Conservation (phyloP, 2,888 invertebrate species). For the Hermodice carunculata region DNA sequence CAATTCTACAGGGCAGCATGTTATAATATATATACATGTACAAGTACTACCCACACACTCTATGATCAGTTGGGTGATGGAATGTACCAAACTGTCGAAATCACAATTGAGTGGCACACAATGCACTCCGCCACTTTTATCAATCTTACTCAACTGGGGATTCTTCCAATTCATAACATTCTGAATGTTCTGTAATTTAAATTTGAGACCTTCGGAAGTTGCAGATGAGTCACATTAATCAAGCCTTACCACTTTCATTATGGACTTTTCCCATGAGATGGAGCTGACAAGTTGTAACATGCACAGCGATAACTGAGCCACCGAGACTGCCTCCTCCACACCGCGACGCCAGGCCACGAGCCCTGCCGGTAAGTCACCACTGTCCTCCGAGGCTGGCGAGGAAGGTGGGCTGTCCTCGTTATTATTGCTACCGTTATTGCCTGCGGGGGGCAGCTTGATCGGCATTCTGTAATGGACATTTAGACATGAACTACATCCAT, state of each 20-base stretch:
- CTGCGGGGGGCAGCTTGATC: slow-evolving; percentile 52
- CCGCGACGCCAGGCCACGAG: slow-evolving; percentile 86
- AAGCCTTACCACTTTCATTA: slow-evolving; percentile 96
- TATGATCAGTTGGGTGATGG: too few species aligned
- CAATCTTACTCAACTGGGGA: too few species aligned
- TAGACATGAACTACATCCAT: too few species aligned
- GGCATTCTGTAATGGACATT: slow-evolving; percentile 48
- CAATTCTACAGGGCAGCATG: too few species aligned
- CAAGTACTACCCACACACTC: too few species aligned
- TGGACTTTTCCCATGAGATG: slow-evolving; percentile 99
- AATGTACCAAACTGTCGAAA: too few species aligned
- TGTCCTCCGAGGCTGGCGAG: slow-evolving; percentile 1
- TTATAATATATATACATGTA: too few species aligned
- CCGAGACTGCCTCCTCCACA: slow-evolving; percentile 84
- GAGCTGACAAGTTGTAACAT: slow-evolving; percentile 88
- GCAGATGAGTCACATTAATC: not conserved
- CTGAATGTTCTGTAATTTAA: too few species aligned
- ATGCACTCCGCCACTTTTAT: too few species aligned
- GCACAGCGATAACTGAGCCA: slow-evolving; percentile 92
- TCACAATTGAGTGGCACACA: too few species aligned
- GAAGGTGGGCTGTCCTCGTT: not conserved
- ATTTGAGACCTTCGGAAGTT: not conserved
- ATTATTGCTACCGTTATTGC: slow-evolving; percentile 11
- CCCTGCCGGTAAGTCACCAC: slow-evolving; percentile 78
- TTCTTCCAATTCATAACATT: too few species aligned